Evolutionary conservation across 2,888 invertebrate genomes (phyloP), one percentile per base, ranked within the genome.

Genomic region (Drosophila neonasuta): DNA sequence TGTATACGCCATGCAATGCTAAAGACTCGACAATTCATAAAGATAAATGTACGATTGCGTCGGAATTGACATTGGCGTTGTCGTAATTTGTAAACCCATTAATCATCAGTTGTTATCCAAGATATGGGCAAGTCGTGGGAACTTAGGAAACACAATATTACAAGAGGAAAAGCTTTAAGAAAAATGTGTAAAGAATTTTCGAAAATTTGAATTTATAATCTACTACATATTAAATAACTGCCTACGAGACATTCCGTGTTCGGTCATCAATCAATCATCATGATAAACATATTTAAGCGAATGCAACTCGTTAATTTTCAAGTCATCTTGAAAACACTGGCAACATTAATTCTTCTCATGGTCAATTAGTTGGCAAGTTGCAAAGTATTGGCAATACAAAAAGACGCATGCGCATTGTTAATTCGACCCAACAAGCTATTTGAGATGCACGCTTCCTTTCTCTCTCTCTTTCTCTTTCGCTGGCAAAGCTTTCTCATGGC

Each of bases 311-410:
- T 44, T 36, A 24, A 49, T 24, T 41, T 36, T 42, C 17, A 34
- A 56, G 44, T 15, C 45, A 20, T 45, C 17, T 58, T 51, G 20
- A 46, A 51, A 34, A 44, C 44, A 45, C 46, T 51, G 51, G 58
- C 30, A 46, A 63, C 49, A 59, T 50, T n/a, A 66, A 70, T 55
- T 71, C 48, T 58, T 42, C 55, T 45, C 76, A 67, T 54, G 61
- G 73, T 71, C 71, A 75, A 70, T 73, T 70, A 74, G 71, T 61
- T 51, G 57, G 66, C 62, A 67, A 59, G 65, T 48, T 45, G 59
- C 11, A 3, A 44, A 54, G 34, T 62, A 71, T 67, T 52, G 67
- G 48, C 67, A 73, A 75, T 75, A 62, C 30, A 41, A 45, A 48
- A 71, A 30, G 17, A 49, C 76, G 74, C 74, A 71, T 71, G 74